Conservation (phyloP, 2,113 vertebrate species). For the Balaeniceps rex region DNA sequence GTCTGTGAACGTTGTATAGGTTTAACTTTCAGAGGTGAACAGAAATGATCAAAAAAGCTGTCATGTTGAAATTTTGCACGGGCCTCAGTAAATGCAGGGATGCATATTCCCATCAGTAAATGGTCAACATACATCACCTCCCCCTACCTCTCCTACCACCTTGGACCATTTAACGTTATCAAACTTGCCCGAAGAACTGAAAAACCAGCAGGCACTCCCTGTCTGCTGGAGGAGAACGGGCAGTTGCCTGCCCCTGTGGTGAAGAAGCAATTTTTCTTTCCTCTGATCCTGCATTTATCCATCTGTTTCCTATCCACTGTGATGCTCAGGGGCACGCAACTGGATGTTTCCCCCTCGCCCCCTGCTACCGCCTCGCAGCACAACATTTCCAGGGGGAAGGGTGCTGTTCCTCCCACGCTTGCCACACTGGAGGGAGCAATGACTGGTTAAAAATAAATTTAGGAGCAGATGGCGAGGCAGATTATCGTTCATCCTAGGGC, state of each 20-base stretch:
- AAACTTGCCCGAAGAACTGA: neutral
- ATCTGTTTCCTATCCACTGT: neutral
- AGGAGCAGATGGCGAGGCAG: slow-evolving; percentile 67
- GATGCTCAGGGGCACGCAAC: neutral
- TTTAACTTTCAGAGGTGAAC: neutral
- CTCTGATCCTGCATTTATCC: neutral
- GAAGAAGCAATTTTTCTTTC: neutral
- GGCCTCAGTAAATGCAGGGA: neutral
- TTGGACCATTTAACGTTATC: neutral
- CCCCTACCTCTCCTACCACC: neutral
- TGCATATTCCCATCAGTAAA: neutral
- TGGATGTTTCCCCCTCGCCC: neutral
- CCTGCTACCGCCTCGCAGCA: neutral
- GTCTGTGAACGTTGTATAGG: rapidly evolving
- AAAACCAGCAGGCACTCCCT: rapidly evolving
- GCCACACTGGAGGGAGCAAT: neutral
- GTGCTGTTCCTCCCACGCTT: neutral
- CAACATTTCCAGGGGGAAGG: neutral
- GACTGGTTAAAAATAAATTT: slow-evolving; percentile 65
- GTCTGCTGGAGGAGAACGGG: neutral
- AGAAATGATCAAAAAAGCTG: neutral
- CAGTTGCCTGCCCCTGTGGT: neutral
- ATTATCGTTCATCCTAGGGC: slow-evolving; percentile 51
- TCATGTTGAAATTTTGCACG: neutral
- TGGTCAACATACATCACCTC: neutral